Evolutionary conservation across 2,113 vertebrate species (phyloP), one percentile per base, ranked within the genome.

Genomic region (Caracal caracal): DNA sequence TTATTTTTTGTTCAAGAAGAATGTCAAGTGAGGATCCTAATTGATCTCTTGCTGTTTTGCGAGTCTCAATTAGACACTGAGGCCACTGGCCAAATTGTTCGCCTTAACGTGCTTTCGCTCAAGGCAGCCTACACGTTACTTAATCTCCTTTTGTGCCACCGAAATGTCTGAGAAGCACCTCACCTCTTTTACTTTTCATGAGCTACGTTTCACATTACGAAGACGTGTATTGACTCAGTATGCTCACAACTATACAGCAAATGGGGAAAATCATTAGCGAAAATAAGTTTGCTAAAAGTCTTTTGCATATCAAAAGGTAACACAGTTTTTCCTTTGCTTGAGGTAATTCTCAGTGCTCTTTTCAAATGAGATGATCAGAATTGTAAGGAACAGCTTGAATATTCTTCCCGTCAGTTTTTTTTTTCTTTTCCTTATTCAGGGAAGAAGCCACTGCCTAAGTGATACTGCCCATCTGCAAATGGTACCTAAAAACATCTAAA

Each of bases 231-330:
- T 81, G 97, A 96, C 65, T 93, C 96, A 75, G 68, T 75, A 12
- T 73, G 24, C 33, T 95, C 93, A 37, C 26, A 89, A 92, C 20
- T 96, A 93, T 56, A 88, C 0, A 71, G 81, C 30, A 98, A 98
- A 95, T 37, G 26, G 17, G 97, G 97, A 85, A 83, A 51, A 88
- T 88, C 98, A 98, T 96, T 90, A 97, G 56, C 20, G 84, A 93
- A 97, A 97, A 93, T 96, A 97, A 94, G 92, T 95, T 89, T 96
- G 6, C 78, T 95, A 40, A 81, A 81, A 75, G 4, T 84, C 75
- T 93, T 98, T 97, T 98, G 93, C 80, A 97, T 97, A 98, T 97
- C 71, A 98, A 98, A 98, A 97, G 88, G 10, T 65, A 97, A 94
- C 33, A 81, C 1, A 2, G 37, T 12, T 26, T 9, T 96, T 20